Base-by-base conservation (phyloP, 1,140 invertebrate genomes). In the Steinernema feltiae region DNA sequence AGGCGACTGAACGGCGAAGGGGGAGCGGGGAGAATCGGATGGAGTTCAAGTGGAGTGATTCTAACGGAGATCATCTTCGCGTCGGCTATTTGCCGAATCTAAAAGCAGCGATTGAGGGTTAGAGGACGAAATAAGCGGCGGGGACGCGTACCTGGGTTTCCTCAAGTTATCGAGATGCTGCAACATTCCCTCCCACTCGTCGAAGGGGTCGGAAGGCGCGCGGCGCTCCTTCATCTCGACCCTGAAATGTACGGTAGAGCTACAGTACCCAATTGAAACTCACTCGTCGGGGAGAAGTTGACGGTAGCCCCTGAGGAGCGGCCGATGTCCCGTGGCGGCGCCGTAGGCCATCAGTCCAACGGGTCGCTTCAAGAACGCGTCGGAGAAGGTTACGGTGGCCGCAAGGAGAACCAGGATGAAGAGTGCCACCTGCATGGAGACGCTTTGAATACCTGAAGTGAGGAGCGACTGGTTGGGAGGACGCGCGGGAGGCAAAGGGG, bases 141-240 rank as follows among this genome's bases (percentile, higher is more conserved):
- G 41, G 41, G 41, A 12, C 41, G n/a, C 7, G 7, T 46, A 46
- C 24, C 53, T 63, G 15, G 53, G 53, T 63, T 63, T 63, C 24
- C 53, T 63, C 15, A 63, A 27, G 24, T 63, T 63, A 27, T 63
- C 53, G 7, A 63, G 24, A 7, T 7, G 7, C 53, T 63, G 53
- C 12, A 63, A 21, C 53, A 63, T 63, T 27, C 53, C 53, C 24
- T 63, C 53, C 53, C 53, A 63, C 24, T 63, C 53, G 53, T 27
- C 24, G 12, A 12, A 12, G 12, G 12, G 12, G 12, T 27, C 53
- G 7, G 12, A 63, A 63, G 53, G 53, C 7, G 53, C 53, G 53
- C 53, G 53, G 53, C 53, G 53, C 24, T 63, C 53, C 53, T 63
- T 63, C 7, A 63, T 63, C 24, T 63, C 53, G 53, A 63, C 53